phyloP scores from a whole-genome alignment of 2,888 invertebrate species.

The Pristionchus mayeri region DNA sequence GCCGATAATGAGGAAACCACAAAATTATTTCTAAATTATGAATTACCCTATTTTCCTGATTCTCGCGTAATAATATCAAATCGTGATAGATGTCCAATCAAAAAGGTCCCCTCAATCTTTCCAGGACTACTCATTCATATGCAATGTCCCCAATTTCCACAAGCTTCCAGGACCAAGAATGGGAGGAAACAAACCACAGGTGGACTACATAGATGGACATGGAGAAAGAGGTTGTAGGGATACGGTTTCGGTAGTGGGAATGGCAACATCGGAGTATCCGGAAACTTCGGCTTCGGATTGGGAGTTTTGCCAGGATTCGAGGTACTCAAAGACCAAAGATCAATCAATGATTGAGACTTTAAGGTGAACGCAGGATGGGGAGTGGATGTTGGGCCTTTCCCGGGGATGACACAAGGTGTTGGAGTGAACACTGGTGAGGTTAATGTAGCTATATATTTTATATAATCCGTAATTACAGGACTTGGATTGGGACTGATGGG shows the following conservation, averaged over 20 bases:
- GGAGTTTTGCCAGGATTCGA: conserved; percentile 69
- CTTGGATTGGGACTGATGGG: conserved; percentile 67
- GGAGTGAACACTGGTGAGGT: conserved; percentile 63
- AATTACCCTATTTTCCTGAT: too few species aligned
- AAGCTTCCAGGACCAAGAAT: conserved; percentile 65
- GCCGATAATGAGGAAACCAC: too few species aligned
- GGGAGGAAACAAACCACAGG: conserved; percentile 40
- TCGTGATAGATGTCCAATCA: too few species aligned
- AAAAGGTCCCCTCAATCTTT: too few species aligned
- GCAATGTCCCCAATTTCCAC: conserved; percentile 68
- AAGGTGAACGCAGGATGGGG: conserved; percentile 66
- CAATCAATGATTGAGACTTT: background rate
- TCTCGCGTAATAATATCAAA: too few species aligned
- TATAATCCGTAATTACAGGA: conserved; percentile 22
- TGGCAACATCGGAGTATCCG: conserved; percentile 56
- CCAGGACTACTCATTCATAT: conserved; percentile 68
- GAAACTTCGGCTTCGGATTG: conserved; percentile 66
- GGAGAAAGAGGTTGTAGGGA: background rate
- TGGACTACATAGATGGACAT: background rate
- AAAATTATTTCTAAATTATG: too few species aligned
- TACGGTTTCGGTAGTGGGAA: conserved; percentile 4
- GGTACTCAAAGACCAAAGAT: conserved; percentile 48
- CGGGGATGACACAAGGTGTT: conserved; percentile 68
- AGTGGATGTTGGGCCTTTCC: conserved; percentile 71
- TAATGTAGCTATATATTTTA: background rate